These are phyloP conservation scores for Cinclus cinclus DNA, from an alignment of 2,113 vertebrate genomes.

Conservation along the genomic window DNA sequence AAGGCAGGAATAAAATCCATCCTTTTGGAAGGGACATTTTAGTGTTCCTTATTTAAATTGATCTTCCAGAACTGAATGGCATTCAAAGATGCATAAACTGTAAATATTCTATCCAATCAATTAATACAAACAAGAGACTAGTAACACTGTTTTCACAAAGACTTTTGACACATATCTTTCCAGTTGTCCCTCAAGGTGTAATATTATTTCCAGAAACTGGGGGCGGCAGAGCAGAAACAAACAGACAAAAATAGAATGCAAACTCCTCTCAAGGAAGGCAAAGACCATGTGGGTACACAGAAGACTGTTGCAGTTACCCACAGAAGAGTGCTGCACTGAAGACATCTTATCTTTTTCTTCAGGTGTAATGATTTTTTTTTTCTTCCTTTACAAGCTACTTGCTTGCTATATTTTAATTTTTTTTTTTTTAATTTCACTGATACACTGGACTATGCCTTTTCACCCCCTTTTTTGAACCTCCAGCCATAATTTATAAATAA, in stretches of 20 bases:
- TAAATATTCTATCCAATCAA: background rate
- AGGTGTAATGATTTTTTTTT: background rate
- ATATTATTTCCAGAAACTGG: background rate
- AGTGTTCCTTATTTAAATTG: background rate
- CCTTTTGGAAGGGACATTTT: background rate
- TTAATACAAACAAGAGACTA: background rate
- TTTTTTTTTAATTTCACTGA: background rate
- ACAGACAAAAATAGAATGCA: background rate
- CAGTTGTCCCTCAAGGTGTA: background rate
- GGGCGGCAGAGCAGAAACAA: background rate
- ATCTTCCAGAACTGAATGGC: background rate
- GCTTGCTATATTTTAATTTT: background rate
- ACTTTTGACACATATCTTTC: background rate
- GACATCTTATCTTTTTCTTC: background rate
- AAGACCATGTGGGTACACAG: background rate
- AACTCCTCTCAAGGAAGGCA: background rate
- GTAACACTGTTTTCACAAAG: background rate
- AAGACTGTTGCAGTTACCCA: background rate
- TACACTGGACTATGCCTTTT: background rate
- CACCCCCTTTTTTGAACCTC: background rate
- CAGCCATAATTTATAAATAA: background rate
- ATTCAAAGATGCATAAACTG: background rate
- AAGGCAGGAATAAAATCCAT: background rate
- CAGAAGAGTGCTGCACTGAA: background rate
- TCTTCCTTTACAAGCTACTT: background rate